Evolutionary conservation across 2,113 vertebrate genomes (phyloP), one percentile per base, ranked within the genome.

Genomic region (Argyrosomus japonicus): DNA sequence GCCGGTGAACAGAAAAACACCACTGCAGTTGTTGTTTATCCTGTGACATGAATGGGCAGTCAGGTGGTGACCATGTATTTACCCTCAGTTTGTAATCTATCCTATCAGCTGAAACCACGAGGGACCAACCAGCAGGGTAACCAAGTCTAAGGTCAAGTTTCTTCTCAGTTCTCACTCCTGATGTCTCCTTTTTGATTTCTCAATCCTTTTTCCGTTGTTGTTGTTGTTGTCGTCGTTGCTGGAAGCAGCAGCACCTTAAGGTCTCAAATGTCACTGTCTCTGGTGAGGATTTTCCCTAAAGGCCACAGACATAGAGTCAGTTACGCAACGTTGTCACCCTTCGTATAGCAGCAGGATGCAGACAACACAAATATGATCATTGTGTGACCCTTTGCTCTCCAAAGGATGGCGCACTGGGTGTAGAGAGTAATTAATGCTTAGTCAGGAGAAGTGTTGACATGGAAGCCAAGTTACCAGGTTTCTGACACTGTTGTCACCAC

Each of bases 201-300:
- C 91, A 93, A 92, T 82, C 54, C 45, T 79, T 81, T 82, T 87
- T 87, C 71, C 18, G 36, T 73, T 83, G 87, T 82, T 81, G 74
- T 81, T 74, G 78, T 70, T 73, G 40, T 51, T 74, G 32, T 47
- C 17, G 58, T 86, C 48, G 70, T 76, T 81, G 61, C 73, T 90
- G 61, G 71, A 87, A 53, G 62, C 48, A 62, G 65, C 45, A 45
- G 61, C 40, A 29, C 73, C 17, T 69, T 40, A 14, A 5, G 57
- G 84, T 91, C 53, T 92, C 81, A 47, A 43, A 80, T 92, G 77
- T 82, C 68, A 4, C 61, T 74, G 78, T 36, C 45, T 21, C 57
- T 40, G 36, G 75, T 76, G 81, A 84, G 84, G 77, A 69, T 78
- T 54, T 81, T 73, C 63, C 70, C n/a, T 25, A 12, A 70, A 81